These are phyloP conservation scores for Drosophila trapezifrons DNA, from an alignment of 1,140 invertebrate species.

Conservation along the genomic window DNA sequence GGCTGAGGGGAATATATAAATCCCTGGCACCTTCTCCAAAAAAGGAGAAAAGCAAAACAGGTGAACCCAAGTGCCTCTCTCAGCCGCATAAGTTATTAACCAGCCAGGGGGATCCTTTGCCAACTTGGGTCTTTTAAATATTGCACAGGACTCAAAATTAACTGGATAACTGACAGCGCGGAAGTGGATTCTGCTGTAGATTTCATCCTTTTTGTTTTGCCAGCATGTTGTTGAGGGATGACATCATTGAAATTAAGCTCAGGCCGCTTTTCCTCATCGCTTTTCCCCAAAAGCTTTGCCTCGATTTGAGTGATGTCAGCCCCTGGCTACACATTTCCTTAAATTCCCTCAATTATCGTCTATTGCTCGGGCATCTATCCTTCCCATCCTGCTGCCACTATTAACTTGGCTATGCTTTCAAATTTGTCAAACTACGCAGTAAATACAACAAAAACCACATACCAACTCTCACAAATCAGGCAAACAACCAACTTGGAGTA, in stretches of 20 bases:
- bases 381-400: constrained; percentile 12
- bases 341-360: constrained; percentile 36
- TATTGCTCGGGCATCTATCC: constrained; percentile 7
- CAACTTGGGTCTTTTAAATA: constrained; percentile 24
- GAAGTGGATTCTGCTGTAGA: constrained; percentile 25
- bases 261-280: background rate
- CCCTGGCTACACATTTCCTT: constrained; percentile 40
- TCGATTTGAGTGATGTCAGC: constrained; percentile 39
- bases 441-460: constrained; percentile 35
- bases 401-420: constrained; percentile 50
- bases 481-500: constrained; percentile 7
- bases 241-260: constrained; percentile 20
- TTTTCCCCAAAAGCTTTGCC: background rate
- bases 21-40: constrained; percentile 20
- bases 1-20: constrained; percentile 26
- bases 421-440: constrained; percentile 65
- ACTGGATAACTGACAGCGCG: constrained; percentile 33
- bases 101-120: constrained; percentile 4
- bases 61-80: constrained; percentile 45
- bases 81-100: constrained; percentile 66
- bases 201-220: background rate
- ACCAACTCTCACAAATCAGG: constrained; percentile 30
- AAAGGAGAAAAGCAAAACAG: constrained; percentile 10
- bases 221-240: constrained; percentile 12
- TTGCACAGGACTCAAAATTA: constrained; percentile 34